phyloP scores from a whole-genome alignment of 2,888 invertebrate genomes.

The Escarpia spicata region DNA sequence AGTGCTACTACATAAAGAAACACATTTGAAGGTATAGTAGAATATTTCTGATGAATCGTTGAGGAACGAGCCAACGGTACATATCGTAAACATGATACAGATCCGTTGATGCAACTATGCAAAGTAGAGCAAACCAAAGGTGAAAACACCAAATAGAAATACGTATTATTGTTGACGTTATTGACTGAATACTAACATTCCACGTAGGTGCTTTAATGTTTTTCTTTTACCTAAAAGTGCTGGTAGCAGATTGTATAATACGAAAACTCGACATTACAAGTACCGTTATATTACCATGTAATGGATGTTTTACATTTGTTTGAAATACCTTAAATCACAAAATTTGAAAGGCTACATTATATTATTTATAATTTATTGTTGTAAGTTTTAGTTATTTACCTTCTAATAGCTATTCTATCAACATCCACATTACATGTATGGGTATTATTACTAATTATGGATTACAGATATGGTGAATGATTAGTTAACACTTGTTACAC shows the following conservation, averaged over 20 bases:
- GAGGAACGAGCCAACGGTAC: not conserved
- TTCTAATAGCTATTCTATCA: not conserved
- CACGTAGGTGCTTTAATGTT: not conserved
- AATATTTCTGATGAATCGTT: not conserved
- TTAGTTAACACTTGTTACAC: too few relatives aligned
- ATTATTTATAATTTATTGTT: not conserved
- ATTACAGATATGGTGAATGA: not conserved
- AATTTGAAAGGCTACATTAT: not conserved
- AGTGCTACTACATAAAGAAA: not conserved
- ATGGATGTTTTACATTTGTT: too few relatives aligned
- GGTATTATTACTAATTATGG: not conserved
- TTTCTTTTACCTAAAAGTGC: not conserved
- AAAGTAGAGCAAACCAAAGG: not conserved
- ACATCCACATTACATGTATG: not conserved
- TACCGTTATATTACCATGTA: not conserved
- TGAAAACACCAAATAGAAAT: not conserved
- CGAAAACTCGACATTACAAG: not conserved
- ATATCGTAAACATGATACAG: not conserved
- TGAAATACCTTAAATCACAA: too few relatives aligned
- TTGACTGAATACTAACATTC: not conserved
- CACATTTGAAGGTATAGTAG: not conserved
- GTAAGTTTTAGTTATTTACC: not conserved
- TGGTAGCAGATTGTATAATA: too few relatives aligned
- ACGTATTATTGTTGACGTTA: not conserved
- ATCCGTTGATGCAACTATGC: not conserved